phyloP scores from a whole-genome alignment of 1,140 invertebrate species.

The Drosophila mayri region DNA sequence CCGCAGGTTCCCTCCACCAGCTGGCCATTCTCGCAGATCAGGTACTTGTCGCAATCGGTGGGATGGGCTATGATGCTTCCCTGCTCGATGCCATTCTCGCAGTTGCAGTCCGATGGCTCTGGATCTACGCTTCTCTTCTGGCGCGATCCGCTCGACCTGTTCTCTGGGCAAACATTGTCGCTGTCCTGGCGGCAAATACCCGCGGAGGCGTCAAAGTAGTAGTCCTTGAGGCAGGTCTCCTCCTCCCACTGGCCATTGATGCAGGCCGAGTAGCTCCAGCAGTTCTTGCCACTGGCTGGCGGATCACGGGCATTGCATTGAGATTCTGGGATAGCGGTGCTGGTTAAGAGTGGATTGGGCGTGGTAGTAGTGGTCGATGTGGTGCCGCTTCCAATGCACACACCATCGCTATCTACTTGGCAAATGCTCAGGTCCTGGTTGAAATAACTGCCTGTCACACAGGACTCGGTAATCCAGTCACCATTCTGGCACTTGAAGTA shows the following conservation, averaged over 20 bases:
- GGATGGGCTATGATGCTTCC: conserved; percentile 51
- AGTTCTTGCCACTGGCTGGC: conserved; percentile 27
- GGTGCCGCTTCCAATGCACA: conserved; percentile 13
- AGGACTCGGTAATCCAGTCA: conserved; percentile 33
- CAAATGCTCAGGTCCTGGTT: background rate
- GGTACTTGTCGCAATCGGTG: conserved; percentile 70
- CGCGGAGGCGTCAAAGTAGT: conserved; percentile 39
- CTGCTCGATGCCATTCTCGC: conserved; percentile 48
- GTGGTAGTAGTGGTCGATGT: background rate
- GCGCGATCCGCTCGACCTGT: conserved; percentile 21
- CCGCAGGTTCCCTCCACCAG: conserved; percentile 60
- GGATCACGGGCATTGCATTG: conserved; percentile 32
- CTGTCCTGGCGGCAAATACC: conserved; percentile 51
- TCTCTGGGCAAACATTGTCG: conserved; percentile 39
- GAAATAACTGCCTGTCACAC: conserved; percentile 35
- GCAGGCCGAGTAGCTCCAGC: conserved; percentile 52
- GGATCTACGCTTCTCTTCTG: conserved; percentile 40
- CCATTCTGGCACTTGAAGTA: conserved; percentile 48
- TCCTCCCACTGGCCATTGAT: conserved; percentile 50
- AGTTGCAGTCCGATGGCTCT: conserved; percentile 23
- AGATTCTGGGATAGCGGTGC: background rate
- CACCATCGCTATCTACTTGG: conserved; percentile 12
- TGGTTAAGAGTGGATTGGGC: background rate
- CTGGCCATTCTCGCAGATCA: conserved; percentile 56
- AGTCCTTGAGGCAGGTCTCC: conserved; percentile 29